Conservation (phyloP, 2,113 vertebrate genomes). For the Rostratula benghalensis region DNA sequence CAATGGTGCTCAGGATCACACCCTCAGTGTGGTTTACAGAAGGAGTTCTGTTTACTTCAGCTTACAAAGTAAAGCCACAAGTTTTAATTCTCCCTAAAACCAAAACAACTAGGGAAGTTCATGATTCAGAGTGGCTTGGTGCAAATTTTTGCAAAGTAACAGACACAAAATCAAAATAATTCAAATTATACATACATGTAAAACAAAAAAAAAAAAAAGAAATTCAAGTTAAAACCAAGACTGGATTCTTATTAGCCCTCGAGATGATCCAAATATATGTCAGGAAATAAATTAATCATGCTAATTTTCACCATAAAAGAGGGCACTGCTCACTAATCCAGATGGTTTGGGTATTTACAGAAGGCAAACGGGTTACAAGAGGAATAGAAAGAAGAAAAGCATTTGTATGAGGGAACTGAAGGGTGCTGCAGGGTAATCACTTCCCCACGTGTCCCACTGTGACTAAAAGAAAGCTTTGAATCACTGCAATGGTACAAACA, state of each 20-base stretch:
- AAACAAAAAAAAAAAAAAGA: conserved; percentile 35
- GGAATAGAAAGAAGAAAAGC: neutral
- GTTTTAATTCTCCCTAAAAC: neutral
- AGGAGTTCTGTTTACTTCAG: neutral
- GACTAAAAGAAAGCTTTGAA: neutral
- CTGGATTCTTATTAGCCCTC: conserved; percentile 6
- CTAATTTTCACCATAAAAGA: neutral
- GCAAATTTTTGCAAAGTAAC: conserved; percentile 63
- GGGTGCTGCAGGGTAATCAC: neutral
- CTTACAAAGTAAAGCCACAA: conserved; percentile 14
- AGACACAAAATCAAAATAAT: neutral
- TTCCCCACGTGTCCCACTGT: neutral
- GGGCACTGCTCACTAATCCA: neutral
- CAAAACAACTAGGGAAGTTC: neutral
- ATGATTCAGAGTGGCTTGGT: neutral
- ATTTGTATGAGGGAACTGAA: neutral
- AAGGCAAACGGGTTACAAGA: neutral
- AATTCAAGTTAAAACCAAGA: conserved; percentile 75
- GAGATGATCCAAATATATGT: neutral
- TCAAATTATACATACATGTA: neutral
- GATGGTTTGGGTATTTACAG: neutral
- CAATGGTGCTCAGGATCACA: neutral
- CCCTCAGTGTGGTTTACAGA: neutral
- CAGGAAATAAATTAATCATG: conserved; percentile 28
- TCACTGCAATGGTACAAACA: neutral